phyloP scores from a whole-genome alignment of 2,113 vertebrate genomes.

The Malurus alboscapulatus region DNA sequence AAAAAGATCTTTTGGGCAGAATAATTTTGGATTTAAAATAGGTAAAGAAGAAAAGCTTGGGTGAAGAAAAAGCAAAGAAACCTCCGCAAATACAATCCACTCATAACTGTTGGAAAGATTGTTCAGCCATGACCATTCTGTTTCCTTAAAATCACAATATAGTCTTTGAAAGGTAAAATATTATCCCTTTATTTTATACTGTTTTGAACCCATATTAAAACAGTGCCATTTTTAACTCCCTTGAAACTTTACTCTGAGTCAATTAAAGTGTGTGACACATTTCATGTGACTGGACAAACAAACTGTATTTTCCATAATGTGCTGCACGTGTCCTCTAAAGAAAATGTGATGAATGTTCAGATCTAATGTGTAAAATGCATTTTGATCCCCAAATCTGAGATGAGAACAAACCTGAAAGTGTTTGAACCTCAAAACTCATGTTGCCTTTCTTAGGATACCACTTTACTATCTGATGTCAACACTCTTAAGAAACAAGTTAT shows the following conservation, averaged over 20 bases:
- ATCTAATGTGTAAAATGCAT: neutral
- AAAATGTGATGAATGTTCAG: neutral
- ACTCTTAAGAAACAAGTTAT: neutral
- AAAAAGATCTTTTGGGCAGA: neutral
- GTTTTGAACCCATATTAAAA: neutral
- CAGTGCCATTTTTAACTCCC: neutral
- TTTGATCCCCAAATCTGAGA: neutral
- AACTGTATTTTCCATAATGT: neutral
- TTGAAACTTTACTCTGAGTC: neutral
- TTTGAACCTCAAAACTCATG: neutral
- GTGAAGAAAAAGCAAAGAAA: neutral
- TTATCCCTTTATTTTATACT: neutral
- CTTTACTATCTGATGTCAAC: neutral
- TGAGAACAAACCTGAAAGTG: neutral
- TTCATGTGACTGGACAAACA: neutral
- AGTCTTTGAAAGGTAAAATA: neutral
- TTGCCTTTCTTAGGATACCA: neutral
- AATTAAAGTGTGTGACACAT: neutral
- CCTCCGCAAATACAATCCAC: neutral
- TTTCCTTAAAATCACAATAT: neutral
- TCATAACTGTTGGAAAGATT: neutral
- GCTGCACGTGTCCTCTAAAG: neutral
- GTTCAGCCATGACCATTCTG: neutral
- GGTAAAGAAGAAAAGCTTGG: neutral
- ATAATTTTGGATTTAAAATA: neutral